Evolutionary conservation across 2,888 invertebrate species (phyloP), one percentile per base, ranked within the genome.

Genomic region (Leptopilina drosophilae): DNA sequence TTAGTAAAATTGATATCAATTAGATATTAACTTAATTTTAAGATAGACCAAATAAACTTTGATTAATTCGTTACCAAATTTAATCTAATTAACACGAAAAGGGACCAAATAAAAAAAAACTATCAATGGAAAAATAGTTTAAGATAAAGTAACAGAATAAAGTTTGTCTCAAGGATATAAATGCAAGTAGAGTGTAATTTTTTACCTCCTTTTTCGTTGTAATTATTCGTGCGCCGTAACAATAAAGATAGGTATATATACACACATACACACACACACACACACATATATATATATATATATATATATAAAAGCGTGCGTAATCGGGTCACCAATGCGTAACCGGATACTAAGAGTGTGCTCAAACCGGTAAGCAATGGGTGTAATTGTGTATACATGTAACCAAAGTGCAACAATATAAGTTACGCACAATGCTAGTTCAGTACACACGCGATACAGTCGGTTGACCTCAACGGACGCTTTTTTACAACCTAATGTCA

Each of bases 381-480:
- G 59, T 59, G 59, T 59, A 59, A 59, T 59, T 59, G 59, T 59
- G 15, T 59, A 59, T 59, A 59, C 15, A 59, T 59, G 59, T 15
- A 59, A 59, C 59, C 42, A 66, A 40, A 66, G 46, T 42, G 46
- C 46, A 66, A 66, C 66, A 46, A 66, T 46, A 66, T 15, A 15
- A 46, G 46, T 66, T 66, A 66, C 33, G 33, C 15, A 66, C 46
- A 66, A 66, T 46, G 20, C 66, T 66, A 42, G 46, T 20, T 46
- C 46, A 42, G 15, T 14, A 14, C 46, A 6, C 5, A 49, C n/a
- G 46, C 46, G 67, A 67, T 67, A 67, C 40, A 67, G 15, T 14
- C 67, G 67, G 20, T 49, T 67, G 46, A 67, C 46, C 20, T 67
- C 46, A 67, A 67, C 67, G 67, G n/a, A 67, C 46, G n/a, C 20